phyloP scores from a whole-genome alignment of 1,140 invertebrate genomes.

The Cotesia typhae region DNA sequence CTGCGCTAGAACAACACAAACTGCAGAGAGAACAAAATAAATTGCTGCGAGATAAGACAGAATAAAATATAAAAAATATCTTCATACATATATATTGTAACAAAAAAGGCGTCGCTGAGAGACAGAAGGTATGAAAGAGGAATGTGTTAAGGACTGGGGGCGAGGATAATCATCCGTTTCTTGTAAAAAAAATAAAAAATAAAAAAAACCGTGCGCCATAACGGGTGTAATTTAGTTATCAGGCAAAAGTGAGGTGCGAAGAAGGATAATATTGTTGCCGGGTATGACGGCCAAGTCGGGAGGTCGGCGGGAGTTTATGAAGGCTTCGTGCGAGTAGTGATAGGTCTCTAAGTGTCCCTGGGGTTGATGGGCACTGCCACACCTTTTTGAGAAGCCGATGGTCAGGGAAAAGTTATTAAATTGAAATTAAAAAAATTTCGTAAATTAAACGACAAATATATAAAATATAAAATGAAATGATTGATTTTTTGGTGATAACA shows the following conservation, averaged over 20 bases:
- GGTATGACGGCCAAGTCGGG: constrained; percentile 60
- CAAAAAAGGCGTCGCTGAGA: not conserved
- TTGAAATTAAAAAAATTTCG: not conserved
- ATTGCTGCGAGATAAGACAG: not conserved
- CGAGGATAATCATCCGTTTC: constrained; percentile 24
- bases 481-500: not conserved
- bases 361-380: not conserved
- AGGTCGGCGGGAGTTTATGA: constrained; percentile 40
- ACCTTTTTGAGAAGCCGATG: too few species aligned
- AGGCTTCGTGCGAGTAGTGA: constrained; percentile 43
- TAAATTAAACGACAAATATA: not conserved
- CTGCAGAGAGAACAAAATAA: not conserved
- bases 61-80: not conserved
- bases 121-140: constrained; percentile 14
- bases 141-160: constrained; percentile 19
- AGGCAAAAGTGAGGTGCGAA: not conserved
- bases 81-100: not conserved
- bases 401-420: not conserved
- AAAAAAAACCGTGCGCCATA: too few species aligned
- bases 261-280: constrained; percentile 13
- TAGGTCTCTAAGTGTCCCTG: not conserved
- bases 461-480: not conserved
- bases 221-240: constrained; percentile 5
- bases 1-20: not conserved
- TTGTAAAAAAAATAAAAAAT: too few species aligned